Conservation (phyloP, 1,140 invertebrate genomes). For the Leptinotarsa undecemlineata region DNA sequence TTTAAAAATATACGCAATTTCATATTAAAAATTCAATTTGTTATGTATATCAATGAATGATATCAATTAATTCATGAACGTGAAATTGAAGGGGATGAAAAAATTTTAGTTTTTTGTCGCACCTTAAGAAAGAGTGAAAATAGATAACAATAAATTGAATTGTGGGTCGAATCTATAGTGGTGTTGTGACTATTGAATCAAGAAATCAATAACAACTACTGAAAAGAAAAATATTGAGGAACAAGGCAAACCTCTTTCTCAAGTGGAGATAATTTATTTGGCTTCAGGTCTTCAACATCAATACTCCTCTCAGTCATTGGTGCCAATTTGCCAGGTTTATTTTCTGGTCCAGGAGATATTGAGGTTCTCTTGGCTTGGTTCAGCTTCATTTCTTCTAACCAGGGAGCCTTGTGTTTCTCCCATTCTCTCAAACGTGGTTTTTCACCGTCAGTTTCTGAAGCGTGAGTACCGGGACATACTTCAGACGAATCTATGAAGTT, state of each 20-base stretch:
- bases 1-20: too few species aligned
- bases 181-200: too few species aligned
- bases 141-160: too few species aligned
- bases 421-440: slow-evolving; percentile 61
- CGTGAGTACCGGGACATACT: slow-evolving; percentile 44
- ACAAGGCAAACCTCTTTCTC: slow-evolving; percentile 32
- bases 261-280: slow-evolving; percentile 23
- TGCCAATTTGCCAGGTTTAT: slow-evolving; percentile 32
- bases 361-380: slow-evolving; percentile 66
- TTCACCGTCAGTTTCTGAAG: slow-evolving; percentile 54
- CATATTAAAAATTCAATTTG: too few species aligned
- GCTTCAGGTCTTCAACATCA: slow-evolving; percentile 24
- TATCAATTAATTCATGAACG: too few species aligned
- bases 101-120: too few species aligned
- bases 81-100: too few species aligned
- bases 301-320: slow-evolving; percentile 23
- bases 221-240: too few species aligned
- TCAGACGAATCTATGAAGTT: slow-evolving; percentile 26
- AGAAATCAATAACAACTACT: too few species aligned
- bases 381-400: slow-evolving; percentile 70
- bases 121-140: too few species aligned
- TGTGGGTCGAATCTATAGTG: too few species aligned
- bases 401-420: slow-evolving; percentile 68
- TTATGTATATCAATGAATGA: too few species aligned
- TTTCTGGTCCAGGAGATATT: slow-evolving; percentile 52